These are phyloP conservation scores for Gnathonemus longibarbis DNA, from an alignment of 2,113 vertebrate species.

Conservation along the genomic window DNA sequence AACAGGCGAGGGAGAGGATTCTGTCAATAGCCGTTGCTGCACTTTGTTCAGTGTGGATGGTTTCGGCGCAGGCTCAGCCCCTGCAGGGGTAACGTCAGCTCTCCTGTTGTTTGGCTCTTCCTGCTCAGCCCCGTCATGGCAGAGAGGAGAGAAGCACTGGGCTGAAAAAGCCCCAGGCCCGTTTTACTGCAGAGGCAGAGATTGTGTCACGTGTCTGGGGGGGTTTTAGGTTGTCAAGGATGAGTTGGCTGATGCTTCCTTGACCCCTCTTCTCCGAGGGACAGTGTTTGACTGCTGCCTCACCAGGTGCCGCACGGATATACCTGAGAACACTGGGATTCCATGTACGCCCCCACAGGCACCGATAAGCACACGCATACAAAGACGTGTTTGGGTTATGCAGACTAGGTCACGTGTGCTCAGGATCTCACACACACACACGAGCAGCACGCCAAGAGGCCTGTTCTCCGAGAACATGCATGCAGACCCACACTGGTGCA, in stretches of 20 bases:
- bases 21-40: background rate
- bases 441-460: background rate
- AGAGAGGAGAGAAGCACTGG: background rate
- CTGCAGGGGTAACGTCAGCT: background rate
- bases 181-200: background rate
- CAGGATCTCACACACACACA: background rate
- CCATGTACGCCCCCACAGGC: background rate
- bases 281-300: background rate
- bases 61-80: background rate
- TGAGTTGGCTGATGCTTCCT: background rate
- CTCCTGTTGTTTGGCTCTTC: background rate
- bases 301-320: background rate
- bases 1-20: background rate
- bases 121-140: background rate
- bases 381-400: background rate
- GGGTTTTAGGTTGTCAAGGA: background rate
- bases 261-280: background rate
- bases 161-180: background rate
- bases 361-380: background rate
- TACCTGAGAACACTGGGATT: background rate
- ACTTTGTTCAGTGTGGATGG: background rate
- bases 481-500: background rate
- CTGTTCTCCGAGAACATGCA: background rate
- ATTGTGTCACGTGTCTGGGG: background rate
- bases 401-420: background rate